A percentile compares a stretch with the other conserved stretches of the same genome.
Evolutionary conservation across 2,888 invertebrate species (phyloP).

Genomic region (Crioceris asparagi): DNA sequence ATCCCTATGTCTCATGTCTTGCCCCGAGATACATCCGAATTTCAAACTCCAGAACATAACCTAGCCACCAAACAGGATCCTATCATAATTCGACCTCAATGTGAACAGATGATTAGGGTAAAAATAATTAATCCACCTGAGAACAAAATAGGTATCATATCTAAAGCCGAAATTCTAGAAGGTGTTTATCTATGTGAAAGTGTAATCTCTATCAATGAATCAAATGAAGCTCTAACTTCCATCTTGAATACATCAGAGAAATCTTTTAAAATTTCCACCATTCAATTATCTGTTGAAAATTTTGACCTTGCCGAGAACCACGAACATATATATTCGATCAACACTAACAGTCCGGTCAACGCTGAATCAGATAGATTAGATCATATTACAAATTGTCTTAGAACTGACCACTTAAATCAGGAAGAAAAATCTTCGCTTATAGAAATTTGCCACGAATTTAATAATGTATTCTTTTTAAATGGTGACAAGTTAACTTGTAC

Average conservation of each 20-base stretch:
- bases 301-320: neutral
- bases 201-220: constrained; percentile 5
- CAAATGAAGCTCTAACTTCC: constrained; percentile 9
- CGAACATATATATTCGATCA: neutral
- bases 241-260: constrained; percentile 10
- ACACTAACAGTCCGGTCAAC: neutral
- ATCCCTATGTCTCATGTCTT: constrained; percentile 5
- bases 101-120: constrained; percentile 10
- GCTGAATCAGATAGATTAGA: constrained; percentile 4
- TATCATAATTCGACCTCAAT: constrained; percentile 4
- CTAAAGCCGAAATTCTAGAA: constrained; percentile 6
- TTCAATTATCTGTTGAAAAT: too few species aligned
- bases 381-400: constrained; percentile 3
- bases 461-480: constrained; percentile 21
- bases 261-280: constrained; percentile 5
- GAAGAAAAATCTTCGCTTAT: constrained; percentile 22
- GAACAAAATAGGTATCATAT: constrained; percentile 9
- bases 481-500: constrained; percentile 20
- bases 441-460: constrained; percentile 20
- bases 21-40: neutral
- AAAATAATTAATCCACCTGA: constrained; percentile 7
- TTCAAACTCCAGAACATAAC: constrained; percentile 1
- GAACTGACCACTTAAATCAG: constrained; percentile 19
- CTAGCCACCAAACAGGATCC: neutral
- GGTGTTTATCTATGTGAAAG: constrained; percentile 12